Conservation (phyloP, 2,888 invertebrate genomes). For the Bibio marci region DNA sequence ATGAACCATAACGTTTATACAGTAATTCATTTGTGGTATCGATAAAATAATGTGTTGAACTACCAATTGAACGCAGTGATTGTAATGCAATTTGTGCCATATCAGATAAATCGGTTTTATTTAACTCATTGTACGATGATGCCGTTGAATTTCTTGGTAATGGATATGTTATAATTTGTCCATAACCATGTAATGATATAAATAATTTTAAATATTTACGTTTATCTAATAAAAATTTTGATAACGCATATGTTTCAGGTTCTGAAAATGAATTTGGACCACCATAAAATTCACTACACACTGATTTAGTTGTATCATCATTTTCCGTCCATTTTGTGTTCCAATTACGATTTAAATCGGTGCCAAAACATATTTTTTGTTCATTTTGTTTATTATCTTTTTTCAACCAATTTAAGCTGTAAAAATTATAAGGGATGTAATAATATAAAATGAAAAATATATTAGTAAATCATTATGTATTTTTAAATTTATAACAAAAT, state of each 20-base stretch:
- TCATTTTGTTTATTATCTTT: background rate
- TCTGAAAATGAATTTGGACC: constrained; percentile 61
- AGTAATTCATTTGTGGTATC: constrained; percentile 25
- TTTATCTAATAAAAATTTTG: constrained; percentile 39
- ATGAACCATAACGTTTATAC: constrained; percentile 40
- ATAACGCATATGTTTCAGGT: constrained; percentile 52
- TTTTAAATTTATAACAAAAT: too few relatives aligned
- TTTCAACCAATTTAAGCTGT: constrained; percentile 5
- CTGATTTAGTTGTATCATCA: constrained; percentile 56
- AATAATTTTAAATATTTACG: constrained; percentile 45
- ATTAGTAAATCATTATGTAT: background rate
- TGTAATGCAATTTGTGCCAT: constrained; percentile 27
- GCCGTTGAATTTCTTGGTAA: constrained; percentile 19
- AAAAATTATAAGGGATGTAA: background rate
- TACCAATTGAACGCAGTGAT: constrained; percentile 21
- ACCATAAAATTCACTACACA: constrained; percentile 57
- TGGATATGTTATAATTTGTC: constrained; percentile 51
- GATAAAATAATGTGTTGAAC: constrained; percentile 25
- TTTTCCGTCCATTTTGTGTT: constrained; percentile 52
- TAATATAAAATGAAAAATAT: background rate
- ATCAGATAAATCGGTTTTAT: constrained; percentile 25
- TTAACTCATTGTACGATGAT: constrained; percentile 18
- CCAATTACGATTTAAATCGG: constrained; percentile 65
- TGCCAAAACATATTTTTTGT: constrained; percentile 41
- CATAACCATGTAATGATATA: constrained; percentile 48